These are phyloP conservation scores for Crossocerus cetratus DNA, from an alignment of 2,888 invertebrate species.

Conservation along the genomic window DNA sequence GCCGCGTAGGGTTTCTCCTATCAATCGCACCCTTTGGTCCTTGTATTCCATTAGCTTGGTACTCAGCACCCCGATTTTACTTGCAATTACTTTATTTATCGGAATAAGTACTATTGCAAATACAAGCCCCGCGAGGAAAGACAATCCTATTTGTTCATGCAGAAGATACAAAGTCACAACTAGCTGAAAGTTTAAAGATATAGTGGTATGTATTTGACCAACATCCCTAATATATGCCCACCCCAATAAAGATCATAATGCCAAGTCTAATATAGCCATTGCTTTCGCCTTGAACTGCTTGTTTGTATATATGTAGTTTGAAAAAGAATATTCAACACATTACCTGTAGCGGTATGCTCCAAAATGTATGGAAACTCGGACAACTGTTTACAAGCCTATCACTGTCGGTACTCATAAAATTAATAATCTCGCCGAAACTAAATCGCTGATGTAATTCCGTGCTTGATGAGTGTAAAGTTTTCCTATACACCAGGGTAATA, in stretches of 20 bases:
- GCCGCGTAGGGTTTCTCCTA: conserved; percentile 91
- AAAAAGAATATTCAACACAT: conserved; percentile 18
- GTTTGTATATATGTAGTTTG: too few relatives aligned
- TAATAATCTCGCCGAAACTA: conserved; percentile 92
- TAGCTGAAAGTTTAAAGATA: conserved; percentile 80
- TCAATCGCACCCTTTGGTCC: conserved; percentile 91
- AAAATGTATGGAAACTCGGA: conserved; percentile 96
- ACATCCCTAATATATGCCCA: too few relatives aligned
- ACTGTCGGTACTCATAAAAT: conserved; percentile 97
- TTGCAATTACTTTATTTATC: conserved; percentile 92
- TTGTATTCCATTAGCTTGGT: conserved; percentile 93
- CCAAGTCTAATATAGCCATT: too few relatives aligned
- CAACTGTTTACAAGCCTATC: conserved; percentile 97
- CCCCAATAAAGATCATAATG: too few relatives aligned
- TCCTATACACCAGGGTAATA: conserved; percentile 89
- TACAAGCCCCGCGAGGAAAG: conserved; percentile 92
- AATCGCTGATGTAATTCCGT: conserved; percentile 74
- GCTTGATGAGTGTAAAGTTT: conserved; percentile 78
- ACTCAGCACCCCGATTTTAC: conserved; percentile 91
- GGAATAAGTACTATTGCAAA: conserved; percentile 94
- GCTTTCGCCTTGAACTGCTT: too few relatives aligned
- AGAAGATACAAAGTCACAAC: conserved; percentile 89
- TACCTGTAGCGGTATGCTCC: conserved; percentile 97
- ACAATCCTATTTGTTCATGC: conserved; percentile 91
- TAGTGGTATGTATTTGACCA: neutral